Evolutionary conservation across 2,113 vertebrate genomes (phyloP).

Genomic region (Platanista minor): DNA sequence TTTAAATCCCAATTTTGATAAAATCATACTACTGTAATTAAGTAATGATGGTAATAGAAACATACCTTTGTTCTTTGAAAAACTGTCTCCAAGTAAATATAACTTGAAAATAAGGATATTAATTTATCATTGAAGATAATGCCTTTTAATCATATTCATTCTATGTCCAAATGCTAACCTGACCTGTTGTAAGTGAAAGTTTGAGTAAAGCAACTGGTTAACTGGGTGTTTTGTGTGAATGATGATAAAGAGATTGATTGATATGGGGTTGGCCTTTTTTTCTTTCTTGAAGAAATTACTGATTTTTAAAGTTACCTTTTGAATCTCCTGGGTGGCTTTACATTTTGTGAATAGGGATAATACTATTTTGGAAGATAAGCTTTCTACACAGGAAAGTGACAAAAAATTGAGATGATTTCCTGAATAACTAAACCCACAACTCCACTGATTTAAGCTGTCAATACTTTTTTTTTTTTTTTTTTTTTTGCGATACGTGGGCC

Average conservation of each 20-base stretch:
- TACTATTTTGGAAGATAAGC: not conserved
- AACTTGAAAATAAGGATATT: not conserved
- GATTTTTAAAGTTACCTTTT: not conserved
- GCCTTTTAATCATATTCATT: not conserved
- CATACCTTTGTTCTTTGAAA: not conserved
- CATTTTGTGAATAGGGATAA: not conserved
- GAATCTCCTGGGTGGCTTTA: not conserved
- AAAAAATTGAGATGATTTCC: not conserved
- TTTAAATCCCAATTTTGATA: not conserved
- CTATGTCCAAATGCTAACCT: not conserved
- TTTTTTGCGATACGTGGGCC: too few relatives aligned
- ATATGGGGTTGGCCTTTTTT: not conserved
- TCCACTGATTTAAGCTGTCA: not conserved
- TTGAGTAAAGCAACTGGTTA: not conserved
- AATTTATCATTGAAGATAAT: not conserved
- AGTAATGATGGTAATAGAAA: not conserved
- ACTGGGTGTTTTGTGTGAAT: not conserved
- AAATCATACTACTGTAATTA: not conserved
- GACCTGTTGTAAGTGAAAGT: not conserved
- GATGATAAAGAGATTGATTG: not conserved
- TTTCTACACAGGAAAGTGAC: not conserved
- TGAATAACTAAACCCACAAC: not conserved
- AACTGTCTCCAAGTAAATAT: not conserved
- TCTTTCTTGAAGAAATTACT: not conserved
- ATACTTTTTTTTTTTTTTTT: too few relatives aligned